Conservation (phyloP, 2,888 invertebrate genomes). For the Latrodectus elegans region DNA sequence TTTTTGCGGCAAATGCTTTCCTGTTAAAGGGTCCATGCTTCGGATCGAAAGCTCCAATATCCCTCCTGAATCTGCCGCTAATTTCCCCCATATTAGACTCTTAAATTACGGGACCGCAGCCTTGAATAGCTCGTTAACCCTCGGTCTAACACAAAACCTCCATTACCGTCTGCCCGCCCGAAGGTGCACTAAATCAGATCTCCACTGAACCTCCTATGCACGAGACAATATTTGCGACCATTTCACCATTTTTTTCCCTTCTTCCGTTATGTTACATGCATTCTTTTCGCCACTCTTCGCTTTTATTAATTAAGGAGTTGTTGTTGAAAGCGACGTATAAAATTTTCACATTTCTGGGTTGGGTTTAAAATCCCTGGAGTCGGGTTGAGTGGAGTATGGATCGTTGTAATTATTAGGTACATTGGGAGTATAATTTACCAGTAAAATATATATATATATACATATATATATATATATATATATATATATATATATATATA, state of each 20-base stretch:
- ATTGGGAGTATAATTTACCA: too few species aligned
- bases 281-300: background rate
- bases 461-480: too few species aligned
- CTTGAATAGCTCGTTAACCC: conserved; percentile 64
- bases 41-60: conserved; percentile 51
- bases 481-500: too few species aligned
- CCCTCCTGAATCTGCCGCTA: conserved; percentile 37
- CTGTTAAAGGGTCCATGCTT: conserved; percentile 7
- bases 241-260: background rate
- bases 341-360: too few species aligned
- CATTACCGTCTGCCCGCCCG: conserved; percentile 47
- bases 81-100: conserved; percentile 64
- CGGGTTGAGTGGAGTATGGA: too few species aligned
- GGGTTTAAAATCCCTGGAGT: too few species aligned
- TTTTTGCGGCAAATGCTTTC: conserved; percentile 29
- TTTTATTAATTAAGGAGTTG: too few species aligned
- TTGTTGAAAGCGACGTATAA: too few species aligned
- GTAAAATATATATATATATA: too few species aligned
- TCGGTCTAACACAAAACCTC: conserved; percentile 64
- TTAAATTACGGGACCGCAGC: conserved; percentile 66
- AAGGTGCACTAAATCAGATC: conserved; percentile 55
- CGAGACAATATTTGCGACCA: background rate
- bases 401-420: too few species aligned
- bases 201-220: background rate
- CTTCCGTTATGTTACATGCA: background rate